A percentile compares a stretch with the other conserved stretches of the same genome.
Evolutionary conservation across 2,888 invertebrate genomes (phyloP).

Genomic region (Drosophila borealis): DNA sequence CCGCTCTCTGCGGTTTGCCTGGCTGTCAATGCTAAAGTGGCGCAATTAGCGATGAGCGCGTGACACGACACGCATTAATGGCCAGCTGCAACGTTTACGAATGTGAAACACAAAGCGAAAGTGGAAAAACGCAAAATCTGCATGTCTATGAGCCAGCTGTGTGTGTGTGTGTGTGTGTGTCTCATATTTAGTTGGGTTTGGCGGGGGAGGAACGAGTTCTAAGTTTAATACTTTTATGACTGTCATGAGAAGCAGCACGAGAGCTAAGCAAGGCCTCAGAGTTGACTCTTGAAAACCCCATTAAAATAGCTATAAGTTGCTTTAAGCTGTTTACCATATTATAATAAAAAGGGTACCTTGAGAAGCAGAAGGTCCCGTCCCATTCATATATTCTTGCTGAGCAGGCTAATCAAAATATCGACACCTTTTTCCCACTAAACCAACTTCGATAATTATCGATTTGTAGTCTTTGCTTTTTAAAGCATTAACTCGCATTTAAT

Average conservation of each 20-base stretch:
- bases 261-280: conserved; percentile 2
- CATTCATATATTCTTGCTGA: no score
- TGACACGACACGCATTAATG: conserved; percentile 8
- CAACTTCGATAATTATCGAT: no score
- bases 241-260: conserved; percentile 13
- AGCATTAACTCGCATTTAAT: no score
- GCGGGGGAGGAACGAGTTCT: not conserved
- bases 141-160: not conserved
- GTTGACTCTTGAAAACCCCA: not conserved
- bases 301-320: not conserved
- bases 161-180: not conserved
- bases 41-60: conserved; percentile 3
- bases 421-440: no score
- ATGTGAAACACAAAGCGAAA: not conserved
- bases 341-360: no score
- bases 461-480: no score
- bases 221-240: conserved; percentile 2
- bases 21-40: not conserved
- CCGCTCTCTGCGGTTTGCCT: conserved; percentile 9
- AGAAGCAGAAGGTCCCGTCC: no score
- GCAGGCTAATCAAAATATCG: no score
- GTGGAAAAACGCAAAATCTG: not conserved
- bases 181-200: no score
- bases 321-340: no score
- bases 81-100: not conserved